Base-by-base conservation (phyloP, 2,113 vertebrate species). In the Anolis carolinensis region DNA sequence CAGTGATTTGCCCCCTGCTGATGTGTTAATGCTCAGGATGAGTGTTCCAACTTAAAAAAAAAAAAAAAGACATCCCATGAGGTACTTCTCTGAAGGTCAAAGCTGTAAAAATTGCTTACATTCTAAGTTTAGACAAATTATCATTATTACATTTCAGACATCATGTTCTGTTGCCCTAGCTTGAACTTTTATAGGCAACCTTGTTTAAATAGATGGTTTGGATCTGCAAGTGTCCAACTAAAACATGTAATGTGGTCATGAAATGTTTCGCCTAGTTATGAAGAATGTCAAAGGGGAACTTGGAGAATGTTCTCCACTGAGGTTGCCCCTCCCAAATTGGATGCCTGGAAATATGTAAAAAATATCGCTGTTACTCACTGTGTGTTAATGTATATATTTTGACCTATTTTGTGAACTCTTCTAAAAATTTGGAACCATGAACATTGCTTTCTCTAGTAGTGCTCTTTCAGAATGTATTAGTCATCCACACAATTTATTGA, bases 241-340 rank as follows among this genome's bases (percentile, higher is more conserved):
- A 95, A 95, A 95, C 94, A 95, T 93, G 91, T 94, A 90, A 93
- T 93, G 93, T 93, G 92, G 92, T 93, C 92, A 94, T 87, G 92
- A 93, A 93, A 89, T 90, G 88, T 86, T 94, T 93, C 93, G 86
- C 86, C 85, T 82, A 89, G 72, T 90, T 85, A 92, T 89, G 89
- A 92, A 87, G 14, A 92, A 89, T 63, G 85, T 79, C 82, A 91
- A 87, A 87, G 90, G 87, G 93, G 93, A 93, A 93, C 73, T 90
- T 91, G 89, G 91, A 93, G 92, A 76, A 94, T 90, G 88, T 94
- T 93, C 90, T 39, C 59, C 75, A 79, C 86, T 27, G 32, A 18
- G 1, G 0, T 71, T 44, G 59, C 52, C 25, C 11, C 65, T 62
- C 55, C 55, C 83, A 34, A 75, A 90, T 10, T 89, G 84, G 75